Evolutionary conservation across 2,797 vertebrate genomes (phyloP).

Genomic region (Epinephelus malabaricus): DNA sequence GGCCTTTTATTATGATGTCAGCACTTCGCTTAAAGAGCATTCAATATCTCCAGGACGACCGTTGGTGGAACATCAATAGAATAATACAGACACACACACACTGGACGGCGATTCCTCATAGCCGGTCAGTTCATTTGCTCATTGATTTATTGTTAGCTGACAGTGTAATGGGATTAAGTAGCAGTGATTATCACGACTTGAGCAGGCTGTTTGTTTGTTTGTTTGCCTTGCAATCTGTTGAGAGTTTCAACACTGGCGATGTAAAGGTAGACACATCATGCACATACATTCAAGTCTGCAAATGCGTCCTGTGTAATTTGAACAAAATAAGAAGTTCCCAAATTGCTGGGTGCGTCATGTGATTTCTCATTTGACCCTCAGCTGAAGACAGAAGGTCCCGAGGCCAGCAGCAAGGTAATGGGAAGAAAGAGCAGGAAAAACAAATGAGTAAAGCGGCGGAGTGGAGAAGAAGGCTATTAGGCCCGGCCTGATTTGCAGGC

Average conservation of each 20-base stretch:
- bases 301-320: constrained; percentile 11
- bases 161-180: constrained; percentile 84
- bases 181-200: constrained; percentile 79
- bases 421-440: constrained; percentile 39
- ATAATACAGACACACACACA: constrained; percentile 73
- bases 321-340: constrained; percentile 20
- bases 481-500: constrained; percentile 54
- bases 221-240: constrained; percentile 54
- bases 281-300: constrained; percentile 4
- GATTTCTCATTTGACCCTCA: constrained; percentile 55
- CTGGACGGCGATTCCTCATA: constrained; percentile 78
- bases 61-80: constrained; percentile 85
- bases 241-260: constrained; percentile 43
- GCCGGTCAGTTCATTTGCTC: constrained; percentile 82
- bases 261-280: background rate
- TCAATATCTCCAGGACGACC: constrained; percentile 83
- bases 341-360: constrained; percentile 3
- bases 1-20: constrained; percentile 89
- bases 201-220: constrained; percentile 81
- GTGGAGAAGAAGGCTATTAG: constrained; percentile 53
- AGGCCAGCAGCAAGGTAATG: constrained; percentile 43
- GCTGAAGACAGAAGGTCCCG: constrained; percentile 19
- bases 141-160: constrained; percentile 87
- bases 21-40: constrained; percentile 86
- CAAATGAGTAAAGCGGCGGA: constrained; percentile 50